A percentile compares a stretch with the other conserved stretches of the same genome.
Evolutionary conservation across 2,113 vertebrate genomes (phyloP).

Genomic region (Hirundichthys speculiger): DNA sequence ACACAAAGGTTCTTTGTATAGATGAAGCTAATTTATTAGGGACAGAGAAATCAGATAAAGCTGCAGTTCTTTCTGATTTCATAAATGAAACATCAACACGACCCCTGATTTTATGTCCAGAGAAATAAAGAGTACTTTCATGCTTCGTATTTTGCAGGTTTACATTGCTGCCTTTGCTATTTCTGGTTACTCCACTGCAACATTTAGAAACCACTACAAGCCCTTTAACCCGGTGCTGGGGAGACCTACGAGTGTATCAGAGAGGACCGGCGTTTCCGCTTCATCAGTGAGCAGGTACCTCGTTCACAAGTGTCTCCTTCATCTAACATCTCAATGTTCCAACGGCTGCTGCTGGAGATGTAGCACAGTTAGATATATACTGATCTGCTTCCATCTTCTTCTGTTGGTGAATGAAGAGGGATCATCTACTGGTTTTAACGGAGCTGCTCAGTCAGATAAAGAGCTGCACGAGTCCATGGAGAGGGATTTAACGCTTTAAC

Average conservation of each 20-base stretch:
- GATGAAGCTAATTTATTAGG: no score
- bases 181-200: slow-evolving; percentile 90
- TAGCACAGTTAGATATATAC: not conserved
- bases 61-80: no score
- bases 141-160: slow-evolving; percentile 73
- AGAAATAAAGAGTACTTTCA: not conserved
- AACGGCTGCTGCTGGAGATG: not conserved
- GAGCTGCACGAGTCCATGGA: not conserved
- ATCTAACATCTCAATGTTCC: no score
- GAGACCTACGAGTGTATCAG: slow-evolving; percentile 91
- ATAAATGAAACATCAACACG: no score
- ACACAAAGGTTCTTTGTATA: no score
- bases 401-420: no score
- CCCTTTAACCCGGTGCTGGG: slow-evolving; percentile 93
- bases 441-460: no score
- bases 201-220: slow-evolving; percentile 90
- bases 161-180: slow-evolving; percentile 91
- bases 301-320: not conserved
- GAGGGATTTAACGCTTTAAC: slow-evolving; percentile 5
- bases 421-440: no score
- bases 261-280: slow-evolving; percentile 87
- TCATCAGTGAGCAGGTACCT: slow-evolving; percentile 89
- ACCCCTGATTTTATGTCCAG: no score
- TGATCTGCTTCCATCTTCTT: no score
- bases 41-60: no score